Evolutionary conservation across 2,113 vertebrate species (phyloP).

Genomic region (Dipodomys spectabilis): DNA sequence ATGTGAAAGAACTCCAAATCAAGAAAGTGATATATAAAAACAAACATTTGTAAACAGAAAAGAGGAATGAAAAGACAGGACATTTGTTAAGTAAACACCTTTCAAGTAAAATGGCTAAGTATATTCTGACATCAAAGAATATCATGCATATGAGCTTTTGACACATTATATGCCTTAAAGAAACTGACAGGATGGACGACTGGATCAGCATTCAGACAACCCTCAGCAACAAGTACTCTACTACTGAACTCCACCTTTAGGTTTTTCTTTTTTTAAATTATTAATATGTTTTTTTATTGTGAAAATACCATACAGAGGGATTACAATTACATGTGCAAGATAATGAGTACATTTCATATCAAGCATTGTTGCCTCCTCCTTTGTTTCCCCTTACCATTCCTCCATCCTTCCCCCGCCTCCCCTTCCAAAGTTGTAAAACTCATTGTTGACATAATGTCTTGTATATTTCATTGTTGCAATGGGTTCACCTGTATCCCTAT

Average conservation of each 20-base stretch:
- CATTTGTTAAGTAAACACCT: not conserved
- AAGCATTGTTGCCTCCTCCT: too few species aligned
- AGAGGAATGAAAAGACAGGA: not conserved
- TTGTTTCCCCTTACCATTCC: too few species aligned
- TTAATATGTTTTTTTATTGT: too few species aligned
- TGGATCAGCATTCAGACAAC: not conserved
- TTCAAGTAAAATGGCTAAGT: not conserved
- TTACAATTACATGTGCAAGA: too few species aligned
- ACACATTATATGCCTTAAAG: not conserved
- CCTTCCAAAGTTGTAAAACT: too few species aligned
- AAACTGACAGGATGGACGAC: not conserved
- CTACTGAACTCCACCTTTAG: not conserved
- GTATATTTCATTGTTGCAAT: too few species aligned
- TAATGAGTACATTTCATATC: too few species aligned
- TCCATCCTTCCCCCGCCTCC: too few species aligned
- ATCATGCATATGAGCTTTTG: not conserved
- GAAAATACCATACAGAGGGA: too few species aligned
- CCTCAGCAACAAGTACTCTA: fast-evolving
- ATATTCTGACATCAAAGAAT: not conserved
- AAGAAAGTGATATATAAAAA: not conserved
- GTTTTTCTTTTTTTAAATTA: too few species aligned
- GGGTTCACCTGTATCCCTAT: too few species aligned
- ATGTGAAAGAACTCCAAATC: not conserved
- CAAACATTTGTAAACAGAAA: not conserved
- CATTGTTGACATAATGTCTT: too few species aligned